Evolutionary conservation across 2,888 invertebrate genomes (phyloP).

Genomic region (Adela reaumurella): DNA sequence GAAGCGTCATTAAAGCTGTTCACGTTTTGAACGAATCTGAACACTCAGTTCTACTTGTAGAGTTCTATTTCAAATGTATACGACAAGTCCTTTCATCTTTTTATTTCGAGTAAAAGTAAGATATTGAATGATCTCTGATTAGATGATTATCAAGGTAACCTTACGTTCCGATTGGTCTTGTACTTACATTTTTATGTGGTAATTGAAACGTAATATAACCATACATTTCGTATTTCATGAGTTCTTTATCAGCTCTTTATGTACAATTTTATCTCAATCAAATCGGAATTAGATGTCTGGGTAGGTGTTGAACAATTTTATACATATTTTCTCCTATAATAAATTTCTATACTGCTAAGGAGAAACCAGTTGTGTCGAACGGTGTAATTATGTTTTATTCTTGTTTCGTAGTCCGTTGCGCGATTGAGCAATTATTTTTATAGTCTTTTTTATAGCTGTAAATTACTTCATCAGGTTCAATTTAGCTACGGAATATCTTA

Average conservation of each 20-base stretch:
- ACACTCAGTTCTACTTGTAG: background rate
- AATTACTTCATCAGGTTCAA: no score
- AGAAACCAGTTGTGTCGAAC: no score
- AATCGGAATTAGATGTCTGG: background rate
- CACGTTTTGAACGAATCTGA: background rate
- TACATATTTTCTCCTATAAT: no score
- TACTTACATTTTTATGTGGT: constrained; percentile 48
- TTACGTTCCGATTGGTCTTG: constrained; percentile 35
- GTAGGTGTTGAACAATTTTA: no score
- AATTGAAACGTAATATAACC: constrained; percentile 52
- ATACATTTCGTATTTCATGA: constrained; percentile 26
- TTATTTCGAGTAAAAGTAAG: constrained; percentile 23
- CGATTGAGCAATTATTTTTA: no score
- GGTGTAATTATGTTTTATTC: no score
- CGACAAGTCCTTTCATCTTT: no score
- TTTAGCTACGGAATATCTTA: no score
- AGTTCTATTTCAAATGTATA: no score
- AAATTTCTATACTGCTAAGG: no score
- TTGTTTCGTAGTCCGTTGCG: no score
- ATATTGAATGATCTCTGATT: constrained; percentile 51
- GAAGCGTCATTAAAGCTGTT: background rate
- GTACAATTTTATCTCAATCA: background rate
- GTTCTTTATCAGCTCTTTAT: constrained; percentile 36
- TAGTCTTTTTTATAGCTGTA: no score
- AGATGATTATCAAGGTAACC: constrained; percentile 51